Base-by-base conservation (phyloP, 2,113 vertebrate genomes). In the Burhinus bistriatus region DNA sequence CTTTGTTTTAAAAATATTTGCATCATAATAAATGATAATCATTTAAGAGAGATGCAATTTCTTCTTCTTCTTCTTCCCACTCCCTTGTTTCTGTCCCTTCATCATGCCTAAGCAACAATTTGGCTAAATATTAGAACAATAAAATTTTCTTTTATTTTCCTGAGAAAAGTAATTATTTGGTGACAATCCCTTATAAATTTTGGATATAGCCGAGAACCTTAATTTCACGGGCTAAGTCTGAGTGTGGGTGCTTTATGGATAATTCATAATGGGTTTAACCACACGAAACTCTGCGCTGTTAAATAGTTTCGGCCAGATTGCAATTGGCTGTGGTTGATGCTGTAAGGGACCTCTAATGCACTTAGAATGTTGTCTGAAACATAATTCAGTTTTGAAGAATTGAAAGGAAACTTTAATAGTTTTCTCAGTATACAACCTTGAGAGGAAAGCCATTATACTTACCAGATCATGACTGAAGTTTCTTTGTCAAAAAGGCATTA, bases 401-500 rank as follows among this genome's bases (percentile, higher is more conserved):
- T 97, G 81, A 92, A 96, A 95, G 76, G 65, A 84, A 95, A 93
- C 52, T 94, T 97, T 84, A 97, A 86, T 62, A 93, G 58, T 92
- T 96, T 97, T 94, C 58, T 97, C 68, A 92, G 86, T 90, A 90
- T 78, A 91, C 68, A 95, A 93, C 83, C 83, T 97, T 96, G 88
- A 98, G 93, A 96, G 95, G 83, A 97, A 98, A 96, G 77, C 65
- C 27, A 47, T 97, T 97, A 75, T 93, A 93, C 90, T 97, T 97
- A 89, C 19, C 65, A 86, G 73, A 78, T 97, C 89, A 86, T 32
- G 30, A 95, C 91, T 92, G 64, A 90, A 95, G 49, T 49, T 96
- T 59, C 81, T 95, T 94, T 96, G 88, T 94, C 89, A 97, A 94
- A 96, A 95, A 97, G 71, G 47, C 7, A 94, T 97, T 97, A 94